These are phyloP conservation scores for Amphimallon solstitiale DNA, from an alignment of 2,888 invertebrate genomes.

Conservation along the genomic window DNA sequence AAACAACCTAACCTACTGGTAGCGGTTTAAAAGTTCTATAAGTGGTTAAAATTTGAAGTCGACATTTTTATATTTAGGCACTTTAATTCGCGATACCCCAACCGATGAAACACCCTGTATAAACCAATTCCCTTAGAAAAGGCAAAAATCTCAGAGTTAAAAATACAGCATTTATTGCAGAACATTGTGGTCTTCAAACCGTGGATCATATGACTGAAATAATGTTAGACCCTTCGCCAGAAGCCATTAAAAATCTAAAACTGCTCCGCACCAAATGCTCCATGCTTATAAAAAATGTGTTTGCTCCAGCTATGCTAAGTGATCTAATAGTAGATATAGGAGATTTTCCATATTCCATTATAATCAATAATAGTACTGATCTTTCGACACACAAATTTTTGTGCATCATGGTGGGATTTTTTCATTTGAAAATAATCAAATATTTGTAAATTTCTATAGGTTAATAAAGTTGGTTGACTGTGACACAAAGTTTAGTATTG, in stretches of 20 bases:
- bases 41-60: too few species aligned
- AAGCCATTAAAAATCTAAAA: slow-evolving; percentile 47
- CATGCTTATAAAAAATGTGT: slow-evolving; percentile 53
- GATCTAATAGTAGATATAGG: slow-evolving; percentile 51
- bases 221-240: slow-evolving; percentile 45
- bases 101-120: too few species aligned
- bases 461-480: slow-evolving; percentile 44
- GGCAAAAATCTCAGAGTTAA: slow-evolving; percentile 45
- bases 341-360: slow-evolving; percentile 47
- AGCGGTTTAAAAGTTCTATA: too few species aligned
- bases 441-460: neutral
- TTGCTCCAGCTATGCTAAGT: slow-evolving; percentile 49
- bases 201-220: slow-evolving; percentile 45
- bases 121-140: slow-evolving; percentile 25
- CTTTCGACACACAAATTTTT: neutral
- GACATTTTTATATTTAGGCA: too few species aligned
- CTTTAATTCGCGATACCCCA: too few species aligned
- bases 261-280: slow-evolving; percentile 49
- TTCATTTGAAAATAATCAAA: neutral
- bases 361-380: neutral
- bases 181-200: slow-evolving; percentile 45
- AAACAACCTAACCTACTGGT: too few species aligned
- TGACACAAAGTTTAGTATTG: too few species aligned
- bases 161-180: slow-evolving; percentile 48
- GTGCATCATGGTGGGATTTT: neutral